Evolutionary conservation across 2,113 vertebrate species (phyloP), one percentile per base, ranked within the genome.

Genomic region (Calidris pygmaea): DNA sequence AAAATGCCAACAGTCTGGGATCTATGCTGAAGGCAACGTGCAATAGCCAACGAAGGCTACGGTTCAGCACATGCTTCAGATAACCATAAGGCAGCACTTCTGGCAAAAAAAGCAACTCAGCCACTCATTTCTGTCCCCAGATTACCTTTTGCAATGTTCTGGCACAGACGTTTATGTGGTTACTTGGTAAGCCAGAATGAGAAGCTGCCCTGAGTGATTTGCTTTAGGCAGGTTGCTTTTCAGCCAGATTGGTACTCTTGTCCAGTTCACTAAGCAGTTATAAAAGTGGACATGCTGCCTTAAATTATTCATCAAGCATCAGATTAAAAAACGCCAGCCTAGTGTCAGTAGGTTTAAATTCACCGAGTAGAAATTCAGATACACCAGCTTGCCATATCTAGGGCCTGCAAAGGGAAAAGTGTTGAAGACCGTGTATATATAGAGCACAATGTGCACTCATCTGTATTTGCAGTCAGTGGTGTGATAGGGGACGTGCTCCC

Each of bases 251-350:
- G 89, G n/a, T 78, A 18, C 60, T 72, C 73, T 68, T 41, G 47
- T 82, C 66, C 66, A 68, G 53, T 53, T 91, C 66, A 85, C 63
- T 75, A 59, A 78, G 23, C 52, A 67, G 30, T 68, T 59, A 78
- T 56, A 89, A 78, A 89, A 78, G 32, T 5, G 11, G 39, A 85
- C 70, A 82, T 3, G 3, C 7, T 92, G 58, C 63, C 30, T 86
- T 84, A 95, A 89, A 91, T 93, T 87, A 91, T 92, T 95, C 6
- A 93, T 87, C 62, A 65, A 87, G 37, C 7, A 52, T 7, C 23
- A 87, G 48, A 60, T 60, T 67, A 6, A 19, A 63, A 84, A 89
- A 80, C 16, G 0, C 1, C 16, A 47, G 6, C 14, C 39, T 2
- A 14, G 17, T 60, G 20, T 32, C 39, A 48, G 26, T 75, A 78